Evolutionary conservation across 2,888 invertebrate genomes (phyloP), one percentile per base, ranked within the genome.

Genomic region (Ligdia adustata): DNA sequence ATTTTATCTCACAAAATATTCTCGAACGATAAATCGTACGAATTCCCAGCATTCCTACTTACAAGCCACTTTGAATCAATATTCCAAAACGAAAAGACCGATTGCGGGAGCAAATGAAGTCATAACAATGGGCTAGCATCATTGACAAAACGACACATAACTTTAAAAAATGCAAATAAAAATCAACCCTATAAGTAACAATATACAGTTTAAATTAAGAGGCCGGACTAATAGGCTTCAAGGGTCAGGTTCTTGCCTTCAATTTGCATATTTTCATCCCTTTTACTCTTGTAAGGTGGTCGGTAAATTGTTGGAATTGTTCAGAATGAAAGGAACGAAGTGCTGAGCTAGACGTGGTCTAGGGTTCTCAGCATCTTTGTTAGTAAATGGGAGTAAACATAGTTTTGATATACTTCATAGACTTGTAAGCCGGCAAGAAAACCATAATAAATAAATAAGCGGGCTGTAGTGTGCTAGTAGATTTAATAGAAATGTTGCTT

Each of bases 31-130:
- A 70, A 79, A 80, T 89, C 86, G 86, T 88, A 87, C 84, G 86
- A 82, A 87, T 87, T 78, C 84, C 64, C 60, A 55, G 66, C 80
- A 83, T 89, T 79, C 79, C 72, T 74, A 76, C 82, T 80, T 85
- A 84, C 81, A 68, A 79, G 75, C 75, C 79, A 82, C 74, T 80
- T 82, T 75, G 82, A 85, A 82, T 86, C 87, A 87, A 87, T 87
- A 86, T 80, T 77, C 76, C 55, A 80, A 85, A 75, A 79, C 69
- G 75, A 81, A 73, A 62, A 77, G 74, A 70, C 34, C 62, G 57
- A 67, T 67, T 62, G 57, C 56, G 58, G 54, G 59, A 83, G 81
- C 87, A 89, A 89, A 89, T 88, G 87, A 87, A 88, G 87, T 79
- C 74, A 79, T 83, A 88, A 89, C 88, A 88, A 89, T 87, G 80